phyloP scores from a whole-genome alignment of 2,113 vertebrate species.

The Alethe diademata region DNA sequence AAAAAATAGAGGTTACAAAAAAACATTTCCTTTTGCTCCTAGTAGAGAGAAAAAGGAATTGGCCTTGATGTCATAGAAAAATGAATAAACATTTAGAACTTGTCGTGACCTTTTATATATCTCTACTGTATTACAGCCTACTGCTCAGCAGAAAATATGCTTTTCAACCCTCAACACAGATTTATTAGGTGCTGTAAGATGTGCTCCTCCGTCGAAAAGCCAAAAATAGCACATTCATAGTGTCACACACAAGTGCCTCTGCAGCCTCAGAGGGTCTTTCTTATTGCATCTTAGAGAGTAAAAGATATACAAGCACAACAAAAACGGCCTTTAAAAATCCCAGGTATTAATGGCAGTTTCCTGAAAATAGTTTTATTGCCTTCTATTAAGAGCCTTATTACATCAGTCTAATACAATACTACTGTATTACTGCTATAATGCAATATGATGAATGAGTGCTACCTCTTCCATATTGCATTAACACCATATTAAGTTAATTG shows the following conservation, averaged over 20 bases:
- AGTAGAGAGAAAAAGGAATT: background rate
- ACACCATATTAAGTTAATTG: constrained; percentile 45
- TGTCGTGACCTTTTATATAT: background rate
- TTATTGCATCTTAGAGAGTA: constrained; percentile 28
- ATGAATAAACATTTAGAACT: constrained; percentile 12
- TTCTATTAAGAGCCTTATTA: constrained; percentile 58
- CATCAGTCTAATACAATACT: constrained; percentile 57
- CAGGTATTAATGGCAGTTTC: constrained; percentile 45
- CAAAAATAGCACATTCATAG: constrained; percentile 37
- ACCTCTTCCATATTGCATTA: constrained; percentile 58
- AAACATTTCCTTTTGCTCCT: rapidly evolving
- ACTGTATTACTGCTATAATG: constrained; percentile 47
- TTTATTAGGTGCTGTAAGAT: constrained; percentile 1
- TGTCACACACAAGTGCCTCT: background rate
- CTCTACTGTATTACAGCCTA: background rate
- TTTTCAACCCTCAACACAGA: constrained; percentile 27
- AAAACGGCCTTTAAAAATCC: constrained; percentile 42
- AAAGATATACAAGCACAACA: constrained; percentile 45
- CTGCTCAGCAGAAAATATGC: background rate
- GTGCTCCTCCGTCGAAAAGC: background rate
- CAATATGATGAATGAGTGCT: constrained; percentile 66
- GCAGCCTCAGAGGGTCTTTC: constrained; percentile 37
- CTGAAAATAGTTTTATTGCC: constrained; percentile 25
- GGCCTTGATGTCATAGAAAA: background rate
- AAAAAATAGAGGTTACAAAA: background rate